These are phyloP conservation scores for Anguilla megastoma DNA, from an alignment of 2,797 vertebrate species.

Conservation along the genomic window DNA sequence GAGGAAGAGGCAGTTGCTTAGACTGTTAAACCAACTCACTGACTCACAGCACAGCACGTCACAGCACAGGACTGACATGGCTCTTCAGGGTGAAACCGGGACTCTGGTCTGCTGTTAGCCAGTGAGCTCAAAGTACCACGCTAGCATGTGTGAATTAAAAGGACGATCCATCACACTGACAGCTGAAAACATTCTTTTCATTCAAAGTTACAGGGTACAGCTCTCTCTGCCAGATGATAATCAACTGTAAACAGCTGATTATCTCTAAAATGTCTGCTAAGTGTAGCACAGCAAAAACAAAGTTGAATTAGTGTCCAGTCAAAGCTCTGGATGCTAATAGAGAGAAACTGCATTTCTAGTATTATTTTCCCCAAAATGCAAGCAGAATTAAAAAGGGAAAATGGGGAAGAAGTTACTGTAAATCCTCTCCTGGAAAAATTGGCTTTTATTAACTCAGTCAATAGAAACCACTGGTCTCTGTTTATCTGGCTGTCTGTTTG, in stretches of 20 bases:
- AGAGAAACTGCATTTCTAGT: too few species aligned
- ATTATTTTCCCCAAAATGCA: neutral
- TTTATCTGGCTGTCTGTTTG: neutral
- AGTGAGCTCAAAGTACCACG: neutral
- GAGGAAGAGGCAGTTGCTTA: neutral
- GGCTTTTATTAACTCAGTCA: too few species aligned
- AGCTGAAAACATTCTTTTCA: neutral
- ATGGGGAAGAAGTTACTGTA: too few species aligned
- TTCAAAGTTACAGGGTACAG: neutral
- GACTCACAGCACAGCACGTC: neutral
- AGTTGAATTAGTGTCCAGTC: neutral
- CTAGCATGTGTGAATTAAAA: neutral
- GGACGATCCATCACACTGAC: constrained; percentile 1
- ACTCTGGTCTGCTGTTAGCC: neutral
- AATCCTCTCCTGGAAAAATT: too few species aligned
- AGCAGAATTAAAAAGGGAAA: too few species aligned
- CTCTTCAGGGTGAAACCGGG: neutral
- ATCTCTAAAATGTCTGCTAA: neutral
- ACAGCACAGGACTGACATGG: neutral
- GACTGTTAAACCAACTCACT: neutral
- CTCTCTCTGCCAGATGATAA: neutral
- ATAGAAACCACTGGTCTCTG: too few species aligned
- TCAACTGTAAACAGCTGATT: neutral
- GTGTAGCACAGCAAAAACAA: neutral
- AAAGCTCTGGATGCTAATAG: neutral